These are phyloP conservation scores for Cichladusa arquata DNA, from an alignment of 2,113 vertebrate genomes.

Conservation along the genomic window DNA sequence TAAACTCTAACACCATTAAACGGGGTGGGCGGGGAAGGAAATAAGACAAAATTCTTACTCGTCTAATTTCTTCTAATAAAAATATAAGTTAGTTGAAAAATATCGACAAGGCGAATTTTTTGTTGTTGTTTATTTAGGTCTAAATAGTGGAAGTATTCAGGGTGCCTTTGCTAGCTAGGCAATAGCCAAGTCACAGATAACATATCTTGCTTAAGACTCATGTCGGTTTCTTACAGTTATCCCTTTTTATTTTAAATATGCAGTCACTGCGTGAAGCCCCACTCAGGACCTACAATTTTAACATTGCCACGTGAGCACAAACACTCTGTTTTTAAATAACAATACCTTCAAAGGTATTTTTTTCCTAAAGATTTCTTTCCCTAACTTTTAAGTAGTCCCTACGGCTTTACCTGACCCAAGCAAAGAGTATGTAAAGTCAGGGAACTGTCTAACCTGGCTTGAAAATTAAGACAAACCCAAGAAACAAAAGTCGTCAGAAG, in stretches of 20 bases:
- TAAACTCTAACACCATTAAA: constrained; percentile 25
- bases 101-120: not conserved
- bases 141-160: not conserved
- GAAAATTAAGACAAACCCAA: not conserved
- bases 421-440: not conserved
- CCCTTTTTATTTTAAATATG: not conserved
- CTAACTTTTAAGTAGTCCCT: not conserved
- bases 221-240: not conserved
- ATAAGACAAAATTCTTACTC: not conserved
- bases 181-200: not conserved
- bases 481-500: not conserved
- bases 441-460: not conserved
- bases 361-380: not conserved
- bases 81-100: not conserved
- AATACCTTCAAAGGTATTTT: not conserved
- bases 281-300: not conserved
- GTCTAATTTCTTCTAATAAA: not conserved
- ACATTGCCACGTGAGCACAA: not conserved
- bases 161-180: not conserved
- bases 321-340: not conserved
- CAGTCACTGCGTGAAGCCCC: not conserved
- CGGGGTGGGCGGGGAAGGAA: not conserved
- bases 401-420: not conserved
- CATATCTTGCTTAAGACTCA: not conserved
- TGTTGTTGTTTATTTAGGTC: not conserved